Base-by-base conservation (phyloP, 2,797 vertebrate genomes). In the Acropternis orthonyx region DNA sequence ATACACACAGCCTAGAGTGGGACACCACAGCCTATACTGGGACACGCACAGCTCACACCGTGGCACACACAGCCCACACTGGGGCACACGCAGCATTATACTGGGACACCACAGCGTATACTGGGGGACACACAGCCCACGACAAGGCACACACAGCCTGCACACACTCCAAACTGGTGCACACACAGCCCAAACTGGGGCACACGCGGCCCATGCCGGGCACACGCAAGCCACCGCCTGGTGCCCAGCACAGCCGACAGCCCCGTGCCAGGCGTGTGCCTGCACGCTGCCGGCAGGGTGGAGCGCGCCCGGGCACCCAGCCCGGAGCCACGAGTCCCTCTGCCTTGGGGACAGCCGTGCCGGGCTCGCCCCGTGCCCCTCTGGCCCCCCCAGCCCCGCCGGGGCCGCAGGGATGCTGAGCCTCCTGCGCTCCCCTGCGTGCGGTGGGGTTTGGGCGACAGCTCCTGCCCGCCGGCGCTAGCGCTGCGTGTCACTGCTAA, bases 251-350 rank as follows among this genome's bases (percentile, higher is more conserved):
- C 7, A 4, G 54, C 55, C 4, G 5, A 5, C 27, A 5, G 37
- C 63, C 54, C 68, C 34, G 32, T 87, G 87, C 68, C 37, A 18
- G 41, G 83, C 71, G 10, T 80, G 66, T 66, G 85, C 75, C 80
- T 4, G n/a, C 54, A 2, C 6, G 46, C 14, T 6, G 44, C 44
- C 1, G 1, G 11, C 2, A 2, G 32, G 63, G 76, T 37, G 55
- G 34, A 63, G 48, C 34, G 7, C 12, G 23, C 37, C 32, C 1
- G 3, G 67, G 56, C 14, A 27, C 32, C 0, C 3, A 75, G 43
- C 69, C 69, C 13, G 3, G 28, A 72, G 14, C 55, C 24, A 6
- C 1, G 4, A 14, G 43, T 51, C 48, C n/a, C 48, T 48, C 55
- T 2, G 43, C 79, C 36, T 26, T 0, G 5, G 30, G 43, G 27